Base-by-base conservation (phyloP, 2,113 vertebrate species). In the Rhinichthys klamathensis region DNA sequence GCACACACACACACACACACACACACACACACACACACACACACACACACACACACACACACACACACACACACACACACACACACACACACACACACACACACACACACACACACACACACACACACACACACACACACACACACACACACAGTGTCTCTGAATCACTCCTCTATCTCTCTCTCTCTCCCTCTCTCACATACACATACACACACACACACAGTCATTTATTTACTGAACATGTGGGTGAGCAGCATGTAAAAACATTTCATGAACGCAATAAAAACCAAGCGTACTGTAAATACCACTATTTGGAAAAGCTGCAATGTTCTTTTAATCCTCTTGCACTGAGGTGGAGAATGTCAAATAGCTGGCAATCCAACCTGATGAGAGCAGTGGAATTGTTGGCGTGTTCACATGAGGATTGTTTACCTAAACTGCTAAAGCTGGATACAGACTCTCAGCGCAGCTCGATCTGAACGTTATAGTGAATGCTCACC, bases 191-290 rank as follows among this genome's bases (percentile, higher is more conserved):
- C 35, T 35, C 35, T 35, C 35, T 5, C 76, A 78, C 54, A 54
- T 49, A 58, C 78, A 51, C 27, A 23, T 56, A 80, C 44, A 23
- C 21, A 41, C 70, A 73, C 63, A 83, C 25, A 80, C 67, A 61
- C 56, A 88, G 56, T 84, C 89, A 30, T 67, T 60, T 67, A 83
- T 86, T 85, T 84, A 80, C 75, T 74, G 46, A 80, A 83, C 25
- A 25, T 70, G 75, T 72, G 67, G 75, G 85, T 86, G 46, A 46
- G 60, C 69, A 65, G 73, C 63, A 30, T 58, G 70, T 61, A 69
- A 30, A 65, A 74, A 63, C 76, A 75, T 83, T 76, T 75, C n/a
- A 76, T 35, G 63, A 85, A 73, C 35, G 79, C 65, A 79, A 58
- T 85, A 85, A 83, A 82, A 74, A 38, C 60, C 80, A 74, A 69